Base-by-base conservation (phyloP, 2,888 invertebrate genomes). In the Amphipoea lucens region DNA sequence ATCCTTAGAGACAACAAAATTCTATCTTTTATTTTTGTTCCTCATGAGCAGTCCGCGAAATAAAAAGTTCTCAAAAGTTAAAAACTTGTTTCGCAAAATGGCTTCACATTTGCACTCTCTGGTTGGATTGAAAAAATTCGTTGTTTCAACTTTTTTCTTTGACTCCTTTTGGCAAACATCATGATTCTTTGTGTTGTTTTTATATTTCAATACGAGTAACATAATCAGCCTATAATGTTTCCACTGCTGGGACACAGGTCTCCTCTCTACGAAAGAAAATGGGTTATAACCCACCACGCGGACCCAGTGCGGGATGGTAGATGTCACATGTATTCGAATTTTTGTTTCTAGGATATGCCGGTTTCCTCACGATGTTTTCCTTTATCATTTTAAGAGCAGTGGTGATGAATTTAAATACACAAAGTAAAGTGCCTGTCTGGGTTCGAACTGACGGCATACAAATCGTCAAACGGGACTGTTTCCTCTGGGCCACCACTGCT, bases 71-170 rank as follows among this genome's bases (percentile, higher is more conserved):
- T 60, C 74, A 57, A 83, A 85, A 81, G 72, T 86, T 81, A 65
- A 72, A 78, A 71, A 85, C 81, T 85, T 85, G 81, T 85, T 86
- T 81, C 81, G n/a, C 66, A 83, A 76, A 86, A 83, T 86, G 74
- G 79, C 79, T 82, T 66, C 74, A 78, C 74, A 84, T 85, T 86
- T 86, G 81, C 86, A 76, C 83, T 76, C 73, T 42, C 65, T 42
- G 76, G 74, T 77, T 78, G 81, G 74, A 83, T 78, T 78, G 78
- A 63, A 85, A 85, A 80, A 85, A 85, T 71, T 68, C 70, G 71
- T 74, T 75, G 74, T 65, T 81, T 69, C 12, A 42, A 68, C 68
- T 73, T 80, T 57, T 82, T 67, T 77, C 72, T 83, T 75, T 80
- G 67, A 73, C 65, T 78, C 74, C 71, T 81, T 78, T 81, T 72